phyloP scores from a whole-genome alignment of 1,140 invertebrate species.

The Hypsibius dujardini region DNA sequence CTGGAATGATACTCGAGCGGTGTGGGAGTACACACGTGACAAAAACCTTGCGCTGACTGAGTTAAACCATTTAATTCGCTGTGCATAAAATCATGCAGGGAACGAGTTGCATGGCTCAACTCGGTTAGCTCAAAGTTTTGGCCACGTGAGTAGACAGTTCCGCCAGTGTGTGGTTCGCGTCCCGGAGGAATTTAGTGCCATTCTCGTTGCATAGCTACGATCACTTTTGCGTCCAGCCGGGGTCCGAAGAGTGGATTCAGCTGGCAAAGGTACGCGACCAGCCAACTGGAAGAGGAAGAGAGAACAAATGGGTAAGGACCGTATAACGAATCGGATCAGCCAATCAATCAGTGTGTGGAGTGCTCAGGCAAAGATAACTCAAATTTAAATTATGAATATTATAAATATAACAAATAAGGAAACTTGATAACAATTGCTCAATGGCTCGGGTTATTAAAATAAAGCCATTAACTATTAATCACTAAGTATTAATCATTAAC shows the following conservation, averaged over 20 bases:
- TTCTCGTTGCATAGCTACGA: slow-evolving; percentile 24
- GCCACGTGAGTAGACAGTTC: not conserved
- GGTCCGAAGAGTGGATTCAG: slow-evolving; percentile 21
- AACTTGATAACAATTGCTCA: not conserved
- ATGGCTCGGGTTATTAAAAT: not conserved
- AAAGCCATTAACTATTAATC: no score
- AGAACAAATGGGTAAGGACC: not conserved
- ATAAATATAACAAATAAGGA: slow-evolving; percentile 7
- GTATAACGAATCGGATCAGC: no score
- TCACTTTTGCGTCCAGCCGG: not conserved
- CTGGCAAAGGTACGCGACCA: slow-evolving; percentile 19
- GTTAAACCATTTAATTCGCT: not conserved
- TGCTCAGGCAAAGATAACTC: not conserved
- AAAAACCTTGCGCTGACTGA: no score
- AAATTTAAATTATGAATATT: slow-evolving; percentile 17
- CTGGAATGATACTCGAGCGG: no score
- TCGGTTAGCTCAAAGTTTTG: no score
- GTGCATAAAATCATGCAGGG: not conserved
- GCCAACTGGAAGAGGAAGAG: slow-evolving; percentile 19
- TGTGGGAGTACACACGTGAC: no score
- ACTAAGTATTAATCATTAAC: no score
- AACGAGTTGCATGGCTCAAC: not conserved
- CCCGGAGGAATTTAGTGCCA: not conserved
- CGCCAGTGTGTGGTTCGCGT: not conserved
- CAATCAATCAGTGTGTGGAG: no score